phyloP scores from a whole-genome alignment of 1,140 invertebrate genomes.

The Sinonovacula constricta region DNA sequence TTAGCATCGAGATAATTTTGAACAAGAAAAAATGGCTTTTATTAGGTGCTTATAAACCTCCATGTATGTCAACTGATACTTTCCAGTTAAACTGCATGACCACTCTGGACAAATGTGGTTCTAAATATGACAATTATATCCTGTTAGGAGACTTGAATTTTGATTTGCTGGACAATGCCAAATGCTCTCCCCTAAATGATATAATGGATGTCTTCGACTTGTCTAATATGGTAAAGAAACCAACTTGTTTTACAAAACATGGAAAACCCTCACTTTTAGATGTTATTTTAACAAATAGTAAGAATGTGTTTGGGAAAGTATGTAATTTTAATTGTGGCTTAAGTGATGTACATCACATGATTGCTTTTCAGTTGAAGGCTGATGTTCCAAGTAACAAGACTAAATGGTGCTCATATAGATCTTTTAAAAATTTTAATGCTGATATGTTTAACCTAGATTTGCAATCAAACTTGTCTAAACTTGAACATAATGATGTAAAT shows the following conservation, averaged over 20 bases:
- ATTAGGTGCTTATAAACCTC: constrained; percentile 10
- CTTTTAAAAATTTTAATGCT: no score
- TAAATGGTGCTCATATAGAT: no score
- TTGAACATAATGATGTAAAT: no score
- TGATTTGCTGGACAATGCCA: constrained; percentile 9
- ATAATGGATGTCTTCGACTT: constrained; percentile 40
- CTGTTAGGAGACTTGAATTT: constrained; percentile 36
- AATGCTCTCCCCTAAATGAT: constrained; percentile 8
- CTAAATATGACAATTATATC: constrained; percentile 42
- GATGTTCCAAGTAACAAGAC: no score
- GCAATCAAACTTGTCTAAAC: no score
- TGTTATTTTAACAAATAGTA: constrained; percentile 22
- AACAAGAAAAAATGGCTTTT: constrained; percentile 28
- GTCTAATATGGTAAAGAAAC: constrained; percentile 29
- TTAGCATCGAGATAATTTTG: no score
- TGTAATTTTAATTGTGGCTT: constrained; percentile 25
- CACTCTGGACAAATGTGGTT: constrained; percentile 3
- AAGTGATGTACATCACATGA: constrained; percentile 28
- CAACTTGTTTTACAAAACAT: constrained; percentile 46
- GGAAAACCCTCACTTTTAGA: background rate
- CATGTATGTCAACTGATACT: background rate
- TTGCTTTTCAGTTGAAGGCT: no score
- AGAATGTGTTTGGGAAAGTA: background rate
- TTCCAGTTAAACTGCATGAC: constrained; percentile 25
- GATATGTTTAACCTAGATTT: no score